Conservation (phyloP, 2,113 vertebrate species). For the Hiodon tergisus region DNA sequence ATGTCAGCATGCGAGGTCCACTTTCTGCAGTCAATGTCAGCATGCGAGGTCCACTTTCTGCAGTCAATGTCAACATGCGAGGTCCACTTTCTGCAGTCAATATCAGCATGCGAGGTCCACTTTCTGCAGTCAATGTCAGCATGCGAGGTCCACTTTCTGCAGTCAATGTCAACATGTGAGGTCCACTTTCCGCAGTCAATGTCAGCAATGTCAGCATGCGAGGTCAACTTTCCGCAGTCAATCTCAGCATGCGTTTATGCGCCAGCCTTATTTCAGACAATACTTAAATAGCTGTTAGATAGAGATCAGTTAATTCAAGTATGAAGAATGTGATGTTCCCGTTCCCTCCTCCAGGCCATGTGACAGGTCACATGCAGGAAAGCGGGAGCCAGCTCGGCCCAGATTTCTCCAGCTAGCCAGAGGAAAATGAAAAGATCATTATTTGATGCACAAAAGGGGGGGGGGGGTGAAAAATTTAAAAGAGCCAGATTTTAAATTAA, state of each 20-base stretch:
- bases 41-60: too few relatives aligned
- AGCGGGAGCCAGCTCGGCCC: slow-evolving; percentile 27
- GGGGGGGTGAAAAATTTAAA: slow-evolving; percentile 26
- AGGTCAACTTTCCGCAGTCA: slow-evolving; percentile 1
- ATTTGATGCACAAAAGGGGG: slow-evolving; percentile 21
- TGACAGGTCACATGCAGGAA: slow-evolving; percentile 34
- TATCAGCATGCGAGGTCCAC: too few relatives aligned
- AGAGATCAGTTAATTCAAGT: slow-evolving; percentile 32
- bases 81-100: too few relatives aligned
- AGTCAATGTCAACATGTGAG: too few relatives aligned
- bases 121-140: too few relatives aligned
- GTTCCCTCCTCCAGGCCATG: slow-evolving; percentile 25
- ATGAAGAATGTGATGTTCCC: slow-evolving; percentile 30
- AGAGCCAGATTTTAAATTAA: slow-evolving; percentile 39
- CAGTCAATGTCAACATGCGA: too few relatives aligned
- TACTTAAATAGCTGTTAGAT: slow-evolving; percentile 34
- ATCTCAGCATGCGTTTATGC: slow-evolving; percentile 24
- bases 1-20: not conserved
- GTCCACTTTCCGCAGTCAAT: too few relatives aligned
- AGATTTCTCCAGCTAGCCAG: slow-evolving; percentile 35
- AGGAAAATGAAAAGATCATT: slow-evolving; percentile 23
- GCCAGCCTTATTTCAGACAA: slow-evolving; percentile 23
- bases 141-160: too few relatives aligned
- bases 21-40: too few relatives aligned
- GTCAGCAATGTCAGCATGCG: too few relatives aligned